Conservation (phyloP, 2,888 invertebrate species). For the Eupithecia pulchellata region DNA sequence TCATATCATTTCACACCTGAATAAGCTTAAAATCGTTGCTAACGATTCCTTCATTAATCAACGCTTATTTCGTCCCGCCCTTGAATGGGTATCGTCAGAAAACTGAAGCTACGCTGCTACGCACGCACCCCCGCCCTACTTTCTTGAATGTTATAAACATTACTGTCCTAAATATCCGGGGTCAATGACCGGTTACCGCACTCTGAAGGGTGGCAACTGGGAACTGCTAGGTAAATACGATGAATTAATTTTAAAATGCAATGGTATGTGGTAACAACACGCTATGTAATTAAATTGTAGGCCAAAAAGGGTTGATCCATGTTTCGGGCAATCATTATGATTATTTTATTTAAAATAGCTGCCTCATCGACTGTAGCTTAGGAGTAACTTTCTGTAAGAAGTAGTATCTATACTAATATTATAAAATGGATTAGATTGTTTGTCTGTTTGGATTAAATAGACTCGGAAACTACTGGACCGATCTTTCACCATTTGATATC, state of each 20-base stretch:
- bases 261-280: slow-evolving; percentile 69
- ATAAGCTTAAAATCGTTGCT: background rate
- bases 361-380: background rate
- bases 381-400: too few relatives aligned
- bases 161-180: slow-evolving; percentile 75
- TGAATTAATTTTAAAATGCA: slow-evolving; percentile 80
- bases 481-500: too few relatives aligned
- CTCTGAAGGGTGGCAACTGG: slow-evolving; percentile 66
- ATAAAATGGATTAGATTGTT: too few relatives aligned
- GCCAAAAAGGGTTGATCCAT: slow-evolving; percentile 4
- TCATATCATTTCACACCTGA: background rate
- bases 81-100: slow-evolving; percentile 46
- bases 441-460: too few relatives aligned
- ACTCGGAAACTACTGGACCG: too few relatives aligned
- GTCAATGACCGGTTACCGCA: slow-evolving; percentile 71
- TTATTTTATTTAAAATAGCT: background rate
- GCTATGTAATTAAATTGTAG: slow-evolving; percentile 50
- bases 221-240: slow-evolving; percentile 38
- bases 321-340: background rate
- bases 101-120: slow-evolving; percentile 47
- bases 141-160: slow-evolving; percentile 72
- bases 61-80: slow-evolving; percentile 49
- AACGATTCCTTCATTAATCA: slow-evolving; percentile 32
- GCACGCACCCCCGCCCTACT: slow-evolving; percentile 66
- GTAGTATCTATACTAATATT: too few relatives aligned